Evolutionary conservation across 2,888 invertebrate species (phyloP), one percentile per base, ranked within the genome.

Genomic region (Dendrolimus pini): DNA sequence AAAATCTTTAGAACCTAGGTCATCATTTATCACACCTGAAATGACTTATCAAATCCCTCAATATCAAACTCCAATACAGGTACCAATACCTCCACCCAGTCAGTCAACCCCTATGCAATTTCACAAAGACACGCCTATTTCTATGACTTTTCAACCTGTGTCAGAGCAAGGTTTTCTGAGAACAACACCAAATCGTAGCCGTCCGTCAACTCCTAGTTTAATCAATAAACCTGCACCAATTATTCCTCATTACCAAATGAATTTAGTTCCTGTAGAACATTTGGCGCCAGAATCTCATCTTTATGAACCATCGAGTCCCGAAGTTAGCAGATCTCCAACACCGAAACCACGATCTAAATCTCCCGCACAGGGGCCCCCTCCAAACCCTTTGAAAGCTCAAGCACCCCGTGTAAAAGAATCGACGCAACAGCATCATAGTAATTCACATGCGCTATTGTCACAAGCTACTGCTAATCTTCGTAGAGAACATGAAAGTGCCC

Each of bases 241-340:
- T 56, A 93, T 96, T 66, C 96, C 96, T 9, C 93, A 93, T 69
- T 96, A 96, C 75, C 96, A 96, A 82, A 94, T 94, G 80, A 94
- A 95, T 79, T 88, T 96, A 66, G 93, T 95, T 47, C 92, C 94
- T n/a, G 93, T 93, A 54, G 93, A 94, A 72, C 93, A 93, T 72
- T 72, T 83, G 58, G 92, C 95, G 7, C 86, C 93, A 2, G 92
- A 92, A 70, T 89, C 91, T 54, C 92, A 93, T 65, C 74, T 93
- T 57, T 93, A 93, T 65, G 93, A 94, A 66, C 93, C 93, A 30
- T 89, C 88, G 54, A 92, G 91, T 71, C 92, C 93, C 12, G 91
- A 90, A 67, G 76, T 80, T 58, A 94, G 94, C 57, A 91, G 93
- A 59, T 94, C 94, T 3, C 94, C 94, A 7, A 93, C 93, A 64